Percentiles rank a stretch among this genome's conserved stretches.
Conservation (phyloP, 2,797 vertebrate genomes). For the Argyrosomus regius region DNA sequence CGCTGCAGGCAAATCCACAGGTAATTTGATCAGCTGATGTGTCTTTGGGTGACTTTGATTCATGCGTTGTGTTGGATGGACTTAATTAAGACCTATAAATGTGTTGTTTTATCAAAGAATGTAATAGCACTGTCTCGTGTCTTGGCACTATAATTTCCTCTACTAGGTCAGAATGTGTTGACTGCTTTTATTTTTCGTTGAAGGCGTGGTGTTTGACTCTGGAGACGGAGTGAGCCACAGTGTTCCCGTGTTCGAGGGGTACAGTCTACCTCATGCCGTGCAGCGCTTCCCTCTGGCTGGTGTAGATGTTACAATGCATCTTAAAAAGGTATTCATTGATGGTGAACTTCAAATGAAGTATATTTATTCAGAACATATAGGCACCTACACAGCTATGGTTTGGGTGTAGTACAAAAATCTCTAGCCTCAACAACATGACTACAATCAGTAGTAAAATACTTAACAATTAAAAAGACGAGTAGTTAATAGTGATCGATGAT, state of each 20-base stretch:
- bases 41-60: neutral
- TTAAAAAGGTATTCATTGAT: constrained; percentile 77
- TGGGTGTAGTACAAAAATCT: too few species aligned
- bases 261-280: constrained; percentile 84
- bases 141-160: neutral
- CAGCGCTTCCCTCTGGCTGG: constrained; percentile 85
- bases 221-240: constrained; percentile 86
- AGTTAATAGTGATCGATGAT: too few species aligned
- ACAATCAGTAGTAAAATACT: too few species aligned
- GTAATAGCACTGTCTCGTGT: neutral
- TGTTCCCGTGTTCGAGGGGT: constrained; percentile 87
- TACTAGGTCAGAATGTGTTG: neutral
- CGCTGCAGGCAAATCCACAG: constrained; percentile 81
- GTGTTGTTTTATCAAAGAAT: neutral
- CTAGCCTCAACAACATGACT: too few species aligned
- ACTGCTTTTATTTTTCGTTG: neutral
- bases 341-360: too few species aligned
- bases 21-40: constrained; percentile 44
- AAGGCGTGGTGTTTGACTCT: constrained; percentile 87
- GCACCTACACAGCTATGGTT: too few species aligned
- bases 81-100: too few species aligned
- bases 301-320: constrained; percentile 81
- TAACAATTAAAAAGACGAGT: too few species aligned
- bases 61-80: neutral
- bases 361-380: too few species aligned